Conservation (phyloP, 2,797 vertebrate genomes). For the Spondyliosoma cantharus region DNA sequence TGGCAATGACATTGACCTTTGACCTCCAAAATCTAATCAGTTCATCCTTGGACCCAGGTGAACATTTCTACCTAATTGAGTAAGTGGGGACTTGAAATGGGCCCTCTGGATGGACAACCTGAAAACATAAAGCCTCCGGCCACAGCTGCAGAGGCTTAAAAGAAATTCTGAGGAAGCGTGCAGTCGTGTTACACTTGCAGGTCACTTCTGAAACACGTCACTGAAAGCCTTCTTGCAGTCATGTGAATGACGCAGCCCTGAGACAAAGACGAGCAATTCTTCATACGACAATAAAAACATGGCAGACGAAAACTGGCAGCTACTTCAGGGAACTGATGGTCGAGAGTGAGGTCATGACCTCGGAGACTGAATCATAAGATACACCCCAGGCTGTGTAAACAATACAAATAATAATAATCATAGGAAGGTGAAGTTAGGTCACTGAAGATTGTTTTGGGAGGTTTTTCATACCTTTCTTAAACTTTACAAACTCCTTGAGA, state of each 20-base stretch:
- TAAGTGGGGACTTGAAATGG: too few species aligned
- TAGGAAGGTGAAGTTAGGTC: not conserved
- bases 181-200: not conserved
- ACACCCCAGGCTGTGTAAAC: too few species aligned
- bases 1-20: too few species aligned
- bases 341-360: not conserved
- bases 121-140: too few species aligned
- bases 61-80: too few species aligned
- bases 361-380: too few species aligned
- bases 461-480: constrained; percentile 7
- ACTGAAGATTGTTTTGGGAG: not conserved
- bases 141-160: too few species aligned
- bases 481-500: not conserved
- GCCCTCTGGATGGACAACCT: too few species aligned
- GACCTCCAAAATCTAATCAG: too few species aligned
- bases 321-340: not conserved
- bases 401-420: not conserved
- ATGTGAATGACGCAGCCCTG: constrained; percentile 12
- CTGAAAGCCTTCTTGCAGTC: not conserved
- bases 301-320: not conserved
- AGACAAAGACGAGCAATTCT: constrained; percentile 12
- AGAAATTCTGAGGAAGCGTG: too few species aligned
- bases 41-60: too few species aligned
- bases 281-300: constrained; percentile 5
- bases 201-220: not conserved